phyloP scores from a whole-genome alignment of 1,140 invertebrate genomes.

The Acyrthosiphon pisum region DNA sequence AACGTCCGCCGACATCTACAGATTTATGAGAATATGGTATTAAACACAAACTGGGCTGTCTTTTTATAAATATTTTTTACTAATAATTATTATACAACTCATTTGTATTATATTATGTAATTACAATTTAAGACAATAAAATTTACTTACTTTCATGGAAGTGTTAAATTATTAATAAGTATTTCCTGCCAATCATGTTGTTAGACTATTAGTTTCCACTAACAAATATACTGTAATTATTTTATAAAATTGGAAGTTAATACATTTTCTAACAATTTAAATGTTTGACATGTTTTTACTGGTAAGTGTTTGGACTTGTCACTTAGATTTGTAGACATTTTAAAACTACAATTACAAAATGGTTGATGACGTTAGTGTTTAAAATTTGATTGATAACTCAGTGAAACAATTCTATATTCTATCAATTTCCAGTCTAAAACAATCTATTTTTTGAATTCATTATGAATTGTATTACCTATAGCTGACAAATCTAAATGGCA shows the following conservation, averaged over 20 bases:
- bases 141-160: background rate
- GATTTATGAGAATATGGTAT: slow-evolving; percentile 41
- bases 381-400: background rate
- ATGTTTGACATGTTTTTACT: too few species aligned
- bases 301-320: too few species aligned
- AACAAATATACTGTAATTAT: background rate
- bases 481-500: background rate
- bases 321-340: background rate
- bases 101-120: slow-evolving; percentile 29
- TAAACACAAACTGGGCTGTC: background rate
- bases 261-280: too few species aligned
- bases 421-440: background rate
- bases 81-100: slow-evolving; percentile 5
- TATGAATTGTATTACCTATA: background rate
- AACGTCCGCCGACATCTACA: slow-evolving; percentile 37
- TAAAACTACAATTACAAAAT: background rate
- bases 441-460: background rate
- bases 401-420: background rate
- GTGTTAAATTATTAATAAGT: background rate
- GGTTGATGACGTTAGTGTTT: background rate
- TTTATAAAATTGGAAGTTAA: background rate
- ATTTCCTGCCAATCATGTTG: background rate
- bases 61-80: slow-evolving; percentile 45
- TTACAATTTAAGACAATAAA: slow-evolving; percentile 34
- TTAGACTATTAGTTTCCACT: background rate